Percentiles rank a stretch among this genome's conserved stretches.
phyloP scores from a whole-genome alignment of 2,888 invertebrate species.

The Scaptomyza polygonia region DNA sequence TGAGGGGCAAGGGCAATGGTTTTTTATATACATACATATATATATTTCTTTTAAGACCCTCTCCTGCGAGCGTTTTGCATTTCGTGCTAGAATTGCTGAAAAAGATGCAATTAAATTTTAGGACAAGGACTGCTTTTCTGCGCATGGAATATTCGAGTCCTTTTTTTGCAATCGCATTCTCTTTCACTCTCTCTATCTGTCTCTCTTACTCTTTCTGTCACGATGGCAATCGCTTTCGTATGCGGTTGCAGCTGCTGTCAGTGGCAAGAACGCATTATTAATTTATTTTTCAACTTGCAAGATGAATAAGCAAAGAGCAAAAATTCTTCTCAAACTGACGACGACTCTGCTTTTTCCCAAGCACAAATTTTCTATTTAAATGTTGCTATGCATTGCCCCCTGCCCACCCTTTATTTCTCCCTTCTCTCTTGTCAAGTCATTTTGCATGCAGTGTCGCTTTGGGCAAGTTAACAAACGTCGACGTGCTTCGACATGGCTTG shows the following conservation, averaged over 20 bases:
- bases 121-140: constrained; percentile 43
- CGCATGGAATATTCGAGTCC: constrained; percentile 44
- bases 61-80: constrained; percentile 65
- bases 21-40: background rate
- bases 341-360: constrained; percentile 23
- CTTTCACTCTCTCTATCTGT: constrained; percentile 27
- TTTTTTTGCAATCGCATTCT: constrained; percentile 12
- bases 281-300: constrained; percentile 79
- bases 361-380: constrained; percentile 67
- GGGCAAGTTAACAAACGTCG: constrained; percentile 53
- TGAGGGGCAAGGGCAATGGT: background rate
- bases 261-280: constrained; percentile 79
- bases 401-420: background rate
- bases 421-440: constrained; percentile 59
- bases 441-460: constrained; percentile 65
- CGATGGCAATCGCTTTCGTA: constrained; percentile 28
- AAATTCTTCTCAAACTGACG: constrained; percentile 56
- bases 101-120: constrained; percentile 79
- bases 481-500: constrained; percentile 56
- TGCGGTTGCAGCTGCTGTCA: constrained; percentile 77
- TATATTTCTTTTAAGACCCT: constrained; percentile 27
- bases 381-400: constrained; percentile 39
- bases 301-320: constrained; percentile 79
- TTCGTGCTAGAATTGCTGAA: constrained; percentile 70
- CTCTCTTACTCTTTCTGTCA: constrained; percentile 27